These are phyloP conservation scores for Tetragnatha montana DNA, from an alignment of 2,888 invertebrate genomes.

Conservation along the genomic window DNA sequence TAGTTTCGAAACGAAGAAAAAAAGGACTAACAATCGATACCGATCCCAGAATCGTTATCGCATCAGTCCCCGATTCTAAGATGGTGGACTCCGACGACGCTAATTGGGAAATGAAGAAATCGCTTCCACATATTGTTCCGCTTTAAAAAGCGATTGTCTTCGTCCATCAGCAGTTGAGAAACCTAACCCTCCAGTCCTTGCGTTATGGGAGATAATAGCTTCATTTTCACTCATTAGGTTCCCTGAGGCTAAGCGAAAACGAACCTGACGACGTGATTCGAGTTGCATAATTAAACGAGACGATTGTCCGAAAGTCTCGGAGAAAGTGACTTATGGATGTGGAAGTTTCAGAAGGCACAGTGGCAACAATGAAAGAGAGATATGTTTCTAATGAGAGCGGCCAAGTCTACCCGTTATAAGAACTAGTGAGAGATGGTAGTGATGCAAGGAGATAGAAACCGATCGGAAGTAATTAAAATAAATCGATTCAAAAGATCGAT, in stretches of 20 bases:
- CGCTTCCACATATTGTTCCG: constrained; percentile 57
- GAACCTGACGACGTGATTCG: constrained; percentile 58
- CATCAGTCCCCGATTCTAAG: constrained; percentile 6
- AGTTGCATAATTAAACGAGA: constrained; percentile 63
- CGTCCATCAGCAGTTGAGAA: constrained; percentile 55
- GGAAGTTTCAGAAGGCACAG: constrained; percentile 27
- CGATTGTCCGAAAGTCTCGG: constrained; percentile 12
- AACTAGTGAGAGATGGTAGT: no score
- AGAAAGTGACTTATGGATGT: constrained; percentile 28
- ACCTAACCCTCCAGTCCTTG: constrained; percentile 53
- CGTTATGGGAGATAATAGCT: constrained; percentile 40
- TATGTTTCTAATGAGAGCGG: constrained; percentile 9
- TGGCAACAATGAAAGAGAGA: constrained; percentile 31
- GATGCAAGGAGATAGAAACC: no score
- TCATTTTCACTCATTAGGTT: constrained; percentile 65
- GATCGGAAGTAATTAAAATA: no score
- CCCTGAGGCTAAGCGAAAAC: constrained; percentile 49
- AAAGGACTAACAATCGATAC: neutral
- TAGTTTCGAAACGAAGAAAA: neutral
- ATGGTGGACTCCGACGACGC: constrained; percentile 54
- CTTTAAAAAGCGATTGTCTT: constrained; percentile 55
- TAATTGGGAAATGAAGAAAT: constrained; percentile 66
- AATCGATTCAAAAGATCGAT: no score
- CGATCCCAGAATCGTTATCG: neutral
- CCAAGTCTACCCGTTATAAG: neutral